phyloP scores from a whole-genome alignment of 2,888 invertebrate genomes.

The Trichacis sp. region DNA sequence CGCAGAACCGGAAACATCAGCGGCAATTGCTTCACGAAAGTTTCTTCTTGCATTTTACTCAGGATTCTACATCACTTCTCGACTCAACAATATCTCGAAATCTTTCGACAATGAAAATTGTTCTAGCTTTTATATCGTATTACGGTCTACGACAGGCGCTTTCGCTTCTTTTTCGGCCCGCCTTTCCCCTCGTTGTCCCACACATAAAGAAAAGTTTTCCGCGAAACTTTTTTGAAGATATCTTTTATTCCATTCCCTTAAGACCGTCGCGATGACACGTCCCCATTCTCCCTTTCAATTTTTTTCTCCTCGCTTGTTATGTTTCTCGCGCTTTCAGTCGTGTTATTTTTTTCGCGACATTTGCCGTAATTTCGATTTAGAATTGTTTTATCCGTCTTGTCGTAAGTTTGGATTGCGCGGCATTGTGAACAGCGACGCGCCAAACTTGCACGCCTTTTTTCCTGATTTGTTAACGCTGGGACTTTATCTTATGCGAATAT shows the following conservation, averaged over 20 bases:
- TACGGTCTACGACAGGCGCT: constrained; percentile 21
- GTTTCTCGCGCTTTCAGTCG: constrained; percentile 4
- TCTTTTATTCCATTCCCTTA: constrained; percentile 29
- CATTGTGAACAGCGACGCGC: constrained; percentile 14
- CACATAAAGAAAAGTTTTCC: constrained; percentile 26
- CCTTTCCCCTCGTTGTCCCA: constrained; percentile 7
- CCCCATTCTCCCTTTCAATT: constrained; percentile 17
- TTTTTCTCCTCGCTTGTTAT: constrained; percentile 17
- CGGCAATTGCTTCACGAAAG: constrained; percentile 14
- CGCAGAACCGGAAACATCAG: constrained; percentile 10
- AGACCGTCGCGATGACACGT: constrained; percentile 25
- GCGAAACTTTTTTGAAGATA: constrained; percentile 32
- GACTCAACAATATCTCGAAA: constrained; percentile 20
- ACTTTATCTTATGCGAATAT: constrained; percentile 29
- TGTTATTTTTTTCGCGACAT: neutral
- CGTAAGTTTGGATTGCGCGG: constrained; percentile 20
- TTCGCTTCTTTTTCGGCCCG: constrained; percentile 21
- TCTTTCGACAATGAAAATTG: constrained; percentile 34
- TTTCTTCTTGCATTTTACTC: constrained; percentile 10
- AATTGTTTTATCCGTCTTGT: constrained; percentile 30
- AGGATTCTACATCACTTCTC: constrained; percentile 19
- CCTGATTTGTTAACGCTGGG: constrained; percentile 31
- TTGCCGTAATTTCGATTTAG: constrained; percentile 25
- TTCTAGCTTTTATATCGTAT: constrained; percentile 24
- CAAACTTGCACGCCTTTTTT: constrained; percentile 11